Evolutionary conservation across 2,888 invertebrate genomes (phyloP).

Genomic region (Diplazon laetatorius): DNA sequence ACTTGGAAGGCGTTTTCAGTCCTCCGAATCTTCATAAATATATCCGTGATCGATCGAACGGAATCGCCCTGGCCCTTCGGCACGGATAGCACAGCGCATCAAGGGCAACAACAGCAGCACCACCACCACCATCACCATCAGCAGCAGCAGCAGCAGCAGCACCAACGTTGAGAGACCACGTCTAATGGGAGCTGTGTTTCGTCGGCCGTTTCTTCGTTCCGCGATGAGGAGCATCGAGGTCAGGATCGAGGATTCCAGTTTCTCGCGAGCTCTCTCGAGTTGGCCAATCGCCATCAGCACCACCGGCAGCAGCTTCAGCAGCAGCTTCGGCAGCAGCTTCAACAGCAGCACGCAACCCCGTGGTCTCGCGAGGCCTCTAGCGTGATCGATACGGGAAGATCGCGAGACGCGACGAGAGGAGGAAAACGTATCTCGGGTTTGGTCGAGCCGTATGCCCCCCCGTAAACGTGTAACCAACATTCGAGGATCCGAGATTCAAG

Average conservation of each 20-base stretch:
- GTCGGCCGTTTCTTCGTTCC: conserved; percentile 43
- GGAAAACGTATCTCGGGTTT: conserved; percentile 11
- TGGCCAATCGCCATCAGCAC: too few relatives aligned
- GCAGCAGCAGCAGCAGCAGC: conserved; percentile 4
- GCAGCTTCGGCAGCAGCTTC: conserved; percentile 35
- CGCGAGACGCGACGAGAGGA: conserved; percentile 45
- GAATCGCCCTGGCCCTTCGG: conserved; percentile 61
- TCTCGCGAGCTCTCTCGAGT: conserved; percentile 54
- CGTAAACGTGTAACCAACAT: conserved; percentile 33
- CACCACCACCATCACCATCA: not conserved
- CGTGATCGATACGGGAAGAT: conserved; percentile 61
- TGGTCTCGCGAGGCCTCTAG: conserved; percentile 1
- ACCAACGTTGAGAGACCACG: conserved; percentile 42
- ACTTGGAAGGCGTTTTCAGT: conserved; percentile 54
- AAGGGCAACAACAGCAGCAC: not conserved
- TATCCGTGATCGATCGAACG: conserved; percentile 69
- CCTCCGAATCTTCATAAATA: conserved; percentile 79
- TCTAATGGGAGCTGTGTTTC: conserved; percentile 61
- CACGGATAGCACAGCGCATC: conserved; percentile 1
- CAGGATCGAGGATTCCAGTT: conserved; percentile 66
- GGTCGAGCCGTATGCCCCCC: not conserved
- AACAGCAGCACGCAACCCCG: conserved; percentile 58
- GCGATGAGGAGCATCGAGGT: conserved; percentile 66
- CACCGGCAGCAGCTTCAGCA: conserved; percentile 49
- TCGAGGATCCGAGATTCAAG: conserved; percentile 41